Evolutionary conservation across 2,888 invertebrate species (phyloP).

Genomic region (Lycaena phlaeas): DNA sequence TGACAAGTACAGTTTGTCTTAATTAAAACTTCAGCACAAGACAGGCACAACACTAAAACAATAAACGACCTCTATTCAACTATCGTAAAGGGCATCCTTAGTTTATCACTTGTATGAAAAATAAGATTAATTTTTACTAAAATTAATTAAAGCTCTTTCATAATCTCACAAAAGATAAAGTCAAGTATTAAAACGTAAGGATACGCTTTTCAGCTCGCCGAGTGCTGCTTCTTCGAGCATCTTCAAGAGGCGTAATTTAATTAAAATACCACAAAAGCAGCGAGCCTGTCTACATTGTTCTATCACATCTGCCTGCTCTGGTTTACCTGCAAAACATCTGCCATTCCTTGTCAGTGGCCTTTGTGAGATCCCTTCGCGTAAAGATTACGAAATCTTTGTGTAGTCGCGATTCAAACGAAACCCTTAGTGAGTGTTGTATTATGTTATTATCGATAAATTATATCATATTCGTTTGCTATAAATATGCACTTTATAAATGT

Average conservation of each 20-base stretch:
- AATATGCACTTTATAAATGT: neutral
- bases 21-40: too few relatives aligned
- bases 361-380: slow-evolving; percentile 46
- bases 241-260: slow-evolving; percentile 43
- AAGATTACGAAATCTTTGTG: slow-evolving; percentile 52
- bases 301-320: slow-evolving; percentile 49
- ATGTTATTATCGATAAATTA: slow-evolving; percentile 16
- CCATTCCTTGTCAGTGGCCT: slow-evolving; percentile 28
- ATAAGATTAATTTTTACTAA: too few relatives aligned
- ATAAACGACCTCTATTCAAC: too few relatives aligned
- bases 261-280: slow-evolving; percentile 42
- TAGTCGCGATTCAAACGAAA: slow-evolving; percentile 30
- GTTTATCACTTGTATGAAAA: too few relatives aligned
- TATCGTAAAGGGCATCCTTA: too few relatives aligned
- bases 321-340: slow-evolving; percentile 63
- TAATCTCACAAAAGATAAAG: too few relatives aligned
- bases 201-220: neutral
- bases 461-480: neutral
- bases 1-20: too few relatives aligned
- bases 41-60: too few relatives aligned
- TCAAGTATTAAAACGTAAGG: too few relatives aligned
- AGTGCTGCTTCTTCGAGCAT: too few relatives aligned
- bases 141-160: too few relatives aligned
- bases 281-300: slow-evolving; percentile 36
- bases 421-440: slow-evolving; percentile 41